Evolutionary conservation across 1,140 invertebrate species (phyloP).

Genomic region (Sitobion miscanthi): DNA sequence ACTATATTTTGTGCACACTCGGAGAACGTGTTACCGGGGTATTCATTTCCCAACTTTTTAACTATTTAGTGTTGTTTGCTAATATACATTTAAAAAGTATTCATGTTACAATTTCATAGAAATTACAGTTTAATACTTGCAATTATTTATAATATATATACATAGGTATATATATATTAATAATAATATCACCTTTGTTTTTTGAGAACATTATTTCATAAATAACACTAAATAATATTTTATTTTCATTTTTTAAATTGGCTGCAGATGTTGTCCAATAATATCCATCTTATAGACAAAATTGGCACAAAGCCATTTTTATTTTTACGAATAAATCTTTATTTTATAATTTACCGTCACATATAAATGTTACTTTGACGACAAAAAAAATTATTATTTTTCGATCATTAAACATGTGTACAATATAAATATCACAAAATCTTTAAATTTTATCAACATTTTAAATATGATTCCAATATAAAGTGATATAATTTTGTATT

Average conservation of each 20-base stretch:
- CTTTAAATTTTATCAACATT: not conserved
- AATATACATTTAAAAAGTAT: not conserved
- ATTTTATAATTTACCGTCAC: not conserved
- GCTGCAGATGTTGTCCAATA: constrained; percentile 6
- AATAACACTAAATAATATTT: not conserved
- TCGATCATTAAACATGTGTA: not conserved
- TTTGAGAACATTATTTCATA: not conserved
- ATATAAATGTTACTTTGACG: not conserved
- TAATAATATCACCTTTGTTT: not conserved
- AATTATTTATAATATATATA: not conserved
- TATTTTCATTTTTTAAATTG: not conserved
- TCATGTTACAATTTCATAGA: not conserved
- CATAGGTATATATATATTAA: not conserved
- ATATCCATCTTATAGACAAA: not conserved
- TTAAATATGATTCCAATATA: not conserved
- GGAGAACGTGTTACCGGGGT: not conserved
- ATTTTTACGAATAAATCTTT: not conserved
- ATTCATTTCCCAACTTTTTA: not conserved
- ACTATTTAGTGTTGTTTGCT: not conserved
- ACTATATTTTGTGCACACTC: not conserved
- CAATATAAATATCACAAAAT: not conserved
- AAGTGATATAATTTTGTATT: not conserved
- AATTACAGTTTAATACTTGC: not conserved
- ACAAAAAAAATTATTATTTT: not conserved
- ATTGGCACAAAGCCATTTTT: not conserved